Percentiles rank a stretch among this genome's conserved stretches.
Evolutionary conservation across 2,797 vertebrate species (phyloP).

Genomic region (Falco peregrinus): DNA sequence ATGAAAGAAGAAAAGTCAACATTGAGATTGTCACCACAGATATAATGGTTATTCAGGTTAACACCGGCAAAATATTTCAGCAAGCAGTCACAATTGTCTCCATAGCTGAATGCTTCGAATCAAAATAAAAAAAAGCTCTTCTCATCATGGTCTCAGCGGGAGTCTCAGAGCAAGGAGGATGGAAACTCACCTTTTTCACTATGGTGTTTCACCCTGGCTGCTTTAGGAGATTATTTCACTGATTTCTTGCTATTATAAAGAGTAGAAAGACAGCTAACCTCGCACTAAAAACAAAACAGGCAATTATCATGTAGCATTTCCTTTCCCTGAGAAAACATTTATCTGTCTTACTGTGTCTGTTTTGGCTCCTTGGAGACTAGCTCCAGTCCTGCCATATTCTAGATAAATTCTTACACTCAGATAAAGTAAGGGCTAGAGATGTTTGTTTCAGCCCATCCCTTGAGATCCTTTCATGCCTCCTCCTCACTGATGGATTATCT

Average conservation of each 20-base stretch:
- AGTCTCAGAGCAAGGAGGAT: background rate
- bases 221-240: background rate
- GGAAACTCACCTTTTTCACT: background rate
- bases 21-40: background rate
- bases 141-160: background rate
- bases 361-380: background rate
- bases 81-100: background rate
- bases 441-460: background rate
- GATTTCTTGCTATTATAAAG: background rate
- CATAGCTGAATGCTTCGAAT: background rate
- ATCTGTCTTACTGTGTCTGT: background rate
- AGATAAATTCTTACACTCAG: background rate
- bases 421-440: background rate
- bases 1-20: background rate
- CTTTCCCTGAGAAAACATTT: background rate
- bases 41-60: background rate
- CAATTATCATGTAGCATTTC: background rate
- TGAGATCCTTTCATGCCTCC: background rate
- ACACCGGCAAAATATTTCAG: background rate
- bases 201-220: background rate
- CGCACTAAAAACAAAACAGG: background rate
- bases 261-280: background rate
- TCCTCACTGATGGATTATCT: background rate
- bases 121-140: background rate
- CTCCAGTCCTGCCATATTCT: background rate